These are phyloP conservation scores for Unio pictorum DNA, from an alignment of 2,888 invertebrate species.

Conservation along the genomic window DNA sequence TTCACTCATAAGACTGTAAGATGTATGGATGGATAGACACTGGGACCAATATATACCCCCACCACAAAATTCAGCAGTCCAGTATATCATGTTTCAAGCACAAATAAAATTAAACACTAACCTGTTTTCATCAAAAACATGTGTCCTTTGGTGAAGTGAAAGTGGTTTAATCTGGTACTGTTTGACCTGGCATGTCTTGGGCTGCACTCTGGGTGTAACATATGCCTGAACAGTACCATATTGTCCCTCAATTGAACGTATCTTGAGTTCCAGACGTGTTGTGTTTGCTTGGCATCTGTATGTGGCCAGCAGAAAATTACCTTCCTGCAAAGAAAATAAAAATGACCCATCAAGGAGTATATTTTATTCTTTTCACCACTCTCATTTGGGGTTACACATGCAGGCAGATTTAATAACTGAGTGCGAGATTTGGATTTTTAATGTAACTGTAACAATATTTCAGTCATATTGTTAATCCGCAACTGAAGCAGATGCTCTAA, in stretches of 20 bases:
- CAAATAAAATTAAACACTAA: constrained; percentile 46
- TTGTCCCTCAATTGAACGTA: constrained; percentile 86
- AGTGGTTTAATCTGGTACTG: constrained; percentile 83
- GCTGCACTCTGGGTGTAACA: constrained; percentile 84
- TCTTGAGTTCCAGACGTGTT: constrained; percentile 87
- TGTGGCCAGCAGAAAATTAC: constrained; percentile 85
- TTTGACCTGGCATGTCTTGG: constrained; percentile 82
- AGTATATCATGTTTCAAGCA: too few relatives aligned
- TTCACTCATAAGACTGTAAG: too few relatives aligned
- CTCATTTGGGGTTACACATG: background rate
- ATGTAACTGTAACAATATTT: too few relatives aligned
- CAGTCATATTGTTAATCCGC: too few relatives aligned
- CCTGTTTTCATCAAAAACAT: constrained; percentile 78
- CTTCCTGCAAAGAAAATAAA: constrained; percentile 72
- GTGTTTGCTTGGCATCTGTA: constrained; percentile 95
- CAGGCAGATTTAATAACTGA: background rate
- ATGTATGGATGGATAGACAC: too few relatives aligned
- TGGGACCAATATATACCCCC: too few relatives aligned
- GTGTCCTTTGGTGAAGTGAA: constrained; percentile 82
- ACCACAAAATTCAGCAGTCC: too few relatives aligned
- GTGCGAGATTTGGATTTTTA: too few relatives aligned
- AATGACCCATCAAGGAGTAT: background rate
- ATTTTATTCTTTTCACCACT: background rate
- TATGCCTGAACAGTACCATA: constrained; percentile 83
- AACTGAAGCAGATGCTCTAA: too few relatives aligned